Conservation (phyloP, 2,888 invertebrate species). For the Cantharis lateralis region DNA sequence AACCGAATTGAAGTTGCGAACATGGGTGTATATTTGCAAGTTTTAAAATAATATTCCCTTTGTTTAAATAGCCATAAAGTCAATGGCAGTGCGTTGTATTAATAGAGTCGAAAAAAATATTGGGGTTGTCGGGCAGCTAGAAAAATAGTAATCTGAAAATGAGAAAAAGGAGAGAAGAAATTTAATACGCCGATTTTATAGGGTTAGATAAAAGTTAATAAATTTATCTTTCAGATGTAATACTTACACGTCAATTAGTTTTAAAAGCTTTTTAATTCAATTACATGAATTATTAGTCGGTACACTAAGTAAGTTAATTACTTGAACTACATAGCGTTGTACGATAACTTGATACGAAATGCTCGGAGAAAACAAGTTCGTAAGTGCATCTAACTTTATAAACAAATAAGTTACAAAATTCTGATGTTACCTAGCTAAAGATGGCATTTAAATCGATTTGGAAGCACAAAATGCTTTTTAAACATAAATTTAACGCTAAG, state of each 20-base stretch:
- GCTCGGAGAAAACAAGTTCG: conserved; percentile 7
- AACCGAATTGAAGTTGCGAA: too few species aligned
- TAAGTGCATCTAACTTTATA: conserved; percentile 15
- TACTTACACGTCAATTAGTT: conserved; percentile 17
- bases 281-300: conserved; percentile 25
- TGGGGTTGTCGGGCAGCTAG: too few species aligned
- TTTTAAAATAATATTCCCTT: too few species aligned
- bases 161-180: background rate
- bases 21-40: too few species aligned
- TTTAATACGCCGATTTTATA: background rate
- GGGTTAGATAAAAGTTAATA: background rate
- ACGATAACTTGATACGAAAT: conserved; percentile 22
- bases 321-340: conserved; percentile 17
- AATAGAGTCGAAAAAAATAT: too few species aligned
- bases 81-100: too few species aligned
- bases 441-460: background rate
- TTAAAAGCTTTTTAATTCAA: conserved; percentile 25
- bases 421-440: background rate
- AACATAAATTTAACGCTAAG: background rate
- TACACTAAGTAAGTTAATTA: conserved; percentile 22
- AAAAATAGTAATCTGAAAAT: too few species aligned
- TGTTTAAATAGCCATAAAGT: too few species aligned
- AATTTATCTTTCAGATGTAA: background rate
- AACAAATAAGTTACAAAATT: background rate
- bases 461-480: background rate